Base-by-base conservation (phyloP, 2,113 vertebrate species). In the Cynocephalus volans region DNA sequence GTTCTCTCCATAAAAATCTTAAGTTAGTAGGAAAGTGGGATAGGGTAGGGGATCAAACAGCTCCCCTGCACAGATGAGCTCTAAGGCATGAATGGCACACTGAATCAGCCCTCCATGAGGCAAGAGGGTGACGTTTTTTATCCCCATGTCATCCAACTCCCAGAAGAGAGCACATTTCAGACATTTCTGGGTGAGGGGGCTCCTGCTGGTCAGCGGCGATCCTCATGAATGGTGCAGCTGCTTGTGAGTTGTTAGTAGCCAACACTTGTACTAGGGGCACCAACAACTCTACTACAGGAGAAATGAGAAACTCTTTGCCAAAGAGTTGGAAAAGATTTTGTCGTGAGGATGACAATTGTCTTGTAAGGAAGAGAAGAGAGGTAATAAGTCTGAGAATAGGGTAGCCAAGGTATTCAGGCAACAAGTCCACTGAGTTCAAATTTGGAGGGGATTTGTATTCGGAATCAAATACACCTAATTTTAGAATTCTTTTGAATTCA, bases 401-500 rank as follows among this genome's bases (percentile, higher is more conserved):
- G 26, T 82, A 36, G 72, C 50, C 70, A 86, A 54, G 1, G 15
- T 77, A 94, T 82, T 95, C 26, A 79, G 24, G 72, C 31, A 84
- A 77, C 41, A 85, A 92, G 64, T 80, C 93, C 83, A 69, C 4
- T 52, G 56, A 89, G 62, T 92, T 96, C 79, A 95, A 88, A 52
- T 93, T 58, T 90, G 54, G 72, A 82, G 41, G 58, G 64, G 69
- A 96, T 84, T 77, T 83, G 62, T 85, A 82, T n/a, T 95, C 87
- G 96, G 67, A 97, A 86, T 92, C 79, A 75, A 96, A 92, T 70
- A 75, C 4, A 33, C 3, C 24, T 67, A 31, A 92, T 91, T 75
- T 97, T 73, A 79, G 58, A 90, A 73, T 84, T 88, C 73, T 95
- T 94, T 33, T 86, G 23, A 85, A 90, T 48, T 88, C 36, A 54